Evolutionary conservation across 2,113 vertebrate species (phyloP), one percentile per base, ranked within the genome.

Genomic region (Porphyrio hochstetteri): DNA sequence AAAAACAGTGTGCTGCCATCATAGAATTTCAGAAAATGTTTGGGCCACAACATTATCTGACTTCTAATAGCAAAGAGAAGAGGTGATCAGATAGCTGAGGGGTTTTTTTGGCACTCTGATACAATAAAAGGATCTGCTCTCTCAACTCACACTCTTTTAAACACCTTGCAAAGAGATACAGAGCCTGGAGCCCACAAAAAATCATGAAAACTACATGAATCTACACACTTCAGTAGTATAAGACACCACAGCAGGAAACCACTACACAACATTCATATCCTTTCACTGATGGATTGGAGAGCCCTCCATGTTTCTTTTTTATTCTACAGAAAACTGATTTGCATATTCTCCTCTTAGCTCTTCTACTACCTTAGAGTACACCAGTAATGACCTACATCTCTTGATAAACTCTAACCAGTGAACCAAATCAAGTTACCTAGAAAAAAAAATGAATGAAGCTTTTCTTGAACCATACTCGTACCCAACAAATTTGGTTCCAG

Each of bases 221-320:
- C n/a, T 35, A 19, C 44, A 36, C 6, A 28, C 40, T 40, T 3
- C 14, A 40, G 36, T 12, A 23, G n/a, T 4, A 16, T 9, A 50
- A 29, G 67, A 25, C 46, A 50, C 0, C 18, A 3, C 13, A 3
- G 16, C 63, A 57, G 48, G 52, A 29, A 74, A 33, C 2, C 42
- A 25, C n/a, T 24, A 27, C 0, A 4, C 27, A 75, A 8, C 70
- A 70, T 9, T 16, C 64, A 11, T 4, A 0, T 8, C 9, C 29
- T 10, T 55, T 31, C 7, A 13, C 5, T 42, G 33, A 15, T 16
- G 72, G 55, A 21, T 1, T 40, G 24, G 57, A 79, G 64, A 65
- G 20, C 7, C 29, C 61, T 31, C 8, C 65, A 5, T 1, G 1
- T 24, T 36, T 24, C 15, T 35, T 4, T 5, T 28, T 69, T 19